Conservation (phyloP, 92 coral and sea anemone genomes). For the Pocillopora meandrina region DNA sequence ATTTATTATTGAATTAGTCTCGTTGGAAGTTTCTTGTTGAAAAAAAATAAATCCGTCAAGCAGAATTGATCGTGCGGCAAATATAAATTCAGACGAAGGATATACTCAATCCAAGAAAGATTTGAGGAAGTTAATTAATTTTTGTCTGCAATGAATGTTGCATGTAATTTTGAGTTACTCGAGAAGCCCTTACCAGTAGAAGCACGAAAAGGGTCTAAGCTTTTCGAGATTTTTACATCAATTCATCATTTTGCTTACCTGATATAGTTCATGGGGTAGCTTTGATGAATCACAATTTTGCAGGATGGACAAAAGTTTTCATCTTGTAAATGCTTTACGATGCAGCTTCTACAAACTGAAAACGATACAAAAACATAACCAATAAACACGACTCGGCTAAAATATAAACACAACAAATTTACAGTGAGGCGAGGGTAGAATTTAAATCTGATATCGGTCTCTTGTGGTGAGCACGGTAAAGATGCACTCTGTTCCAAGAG, state of each 20-base stretch:
- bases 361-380: conserved; percentile 21
- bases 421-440: not conserved
- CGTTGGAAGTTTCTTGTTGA: not conserved
- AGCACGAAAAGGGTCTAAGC: not conserved
- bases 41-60: not conserved
- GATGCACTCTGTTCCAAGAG: not conserved
- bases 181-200: not conserved
- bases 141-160: conserved; percentile 12
- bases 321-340: conserved; percentile 87
- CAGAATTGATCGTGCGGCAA: not conserved
- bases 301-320: conserved; percentile 90
- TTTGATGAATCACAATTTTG: conserved; percentile 88
- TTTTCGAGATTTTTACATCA: not conserved
- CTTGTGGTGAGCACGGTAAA: not conserved
- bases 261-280: conserved; percentile 95
- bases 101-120: not conserved
- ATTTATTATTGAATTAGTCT: not conserved
- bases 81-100: not conserved
- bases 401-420: conserved; percentile 5
- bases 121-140: not conserved
- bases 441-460: not conserved
- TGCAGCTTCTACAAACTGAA: conserved; percentile 95
- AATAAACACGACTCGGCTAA: conserved; percentile 36
- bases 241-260: conserved; percentile 56
- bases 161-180: not conserved